Conservation (phyloP, 1,140 invertebrate genomes). For the Rhyzopertha dominica region DNA sequence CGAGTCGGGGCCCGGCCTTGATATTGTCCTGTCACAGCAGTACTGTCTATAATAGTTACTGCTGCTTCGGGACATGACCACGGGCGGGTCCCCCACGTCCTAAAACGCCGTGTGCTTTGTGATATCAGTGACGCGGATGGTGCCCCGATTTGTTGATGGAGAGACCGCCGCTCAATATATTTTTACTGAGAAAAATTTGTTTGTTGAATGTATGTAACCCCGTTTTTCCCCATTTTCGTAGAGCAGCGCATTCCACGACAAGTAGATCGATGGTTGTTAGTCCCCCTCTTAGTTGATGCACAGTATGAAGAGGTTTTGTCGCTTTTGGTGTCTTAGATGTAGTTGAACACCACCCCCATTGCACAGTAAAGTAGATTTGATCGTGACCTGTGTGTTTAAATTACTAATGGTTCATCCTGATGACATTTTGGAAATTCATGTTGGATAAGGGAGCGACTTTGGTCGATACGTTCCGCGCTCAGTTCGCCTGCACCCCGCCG, state of each 20-base stretch:
- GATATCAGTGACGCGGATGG: neutral
- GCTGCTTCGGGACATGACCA: slow-evolving; percentile 83
- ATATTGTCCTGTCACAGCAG: slow-evolving; percentile 96
- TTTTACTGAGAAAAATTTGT: neutral
- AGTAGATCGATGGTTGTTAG: neutral
- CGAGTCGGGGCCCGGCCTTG: slow-evolving; percentile 47
- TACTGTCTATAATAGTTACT: slow-evolving; percentile 69
- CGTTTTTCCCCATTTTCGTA: slow-evolving; percentile 8
- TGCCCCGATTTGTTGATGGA: neutral
- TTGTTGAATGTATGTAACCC: neutral
- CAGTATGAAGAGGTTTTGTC: too few relatives aligned
- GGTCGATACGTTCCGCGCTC: too few relatives aligned
- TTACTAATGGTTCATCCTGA: too few relatives aligned
- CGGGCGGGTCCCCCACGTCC: slow-evolving; percentile 39
- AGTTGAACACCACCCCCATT: too few relatives aligned
- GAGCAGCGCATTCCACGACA: neutral
- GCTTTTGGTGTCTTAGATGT: too few relatives aligned
- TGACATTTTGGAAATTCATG: too few relatives aligned
- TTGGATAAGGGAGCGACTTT: too few relatives aligned
- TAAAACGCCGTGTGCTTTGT: neutral
- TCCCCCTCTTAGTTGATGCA: too few relatives aligned
- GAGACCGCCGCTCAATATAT: neutral
- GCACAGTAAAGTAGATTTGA: too few relatives aligned
- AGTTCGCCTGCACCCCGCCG: too few relatives aligned
- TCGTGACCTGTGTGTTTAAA: too few relatives aligned